Percentiles rank a stretch among this genome's conserved stretches.
Evolutionary conservation across 2,888 invertebrate genomes (phyloP).

Genomic region (Himalopsyche anomala): DNA sequence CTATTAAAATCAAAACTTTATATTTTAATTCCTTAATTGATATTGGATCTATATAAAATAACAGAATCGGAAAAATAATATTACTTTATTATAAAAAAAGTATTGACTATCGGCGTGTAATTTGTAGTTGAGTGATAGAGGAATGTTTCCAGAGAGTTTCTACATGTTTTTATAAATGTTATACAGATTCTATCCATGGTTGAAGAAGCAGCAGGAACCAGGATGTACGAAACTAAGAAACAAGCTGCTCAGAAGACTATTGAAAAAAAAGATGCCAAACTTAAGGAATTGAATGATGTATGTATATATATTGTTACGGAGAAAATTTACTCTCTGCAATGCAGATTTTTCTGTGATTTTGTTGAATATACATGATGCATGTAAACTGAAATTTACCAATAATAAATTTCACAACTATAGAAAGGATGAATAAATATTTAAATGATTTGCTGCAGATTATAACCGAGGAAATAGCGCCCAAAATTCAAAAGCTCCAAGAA

Average conservation of each 20-base stretch:
- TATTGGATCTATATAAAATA: no score
- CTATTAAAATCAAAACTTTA: no score
- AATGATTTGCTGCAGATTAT: constrained; percentile 76
- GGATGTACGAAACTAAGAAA: constrained; percentile 96
- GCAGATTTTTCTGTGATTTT: no score
- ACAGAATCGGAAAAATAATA: no score
- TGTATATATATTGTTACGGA: constrained; percentile 66
- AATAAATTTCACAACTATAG: no score
- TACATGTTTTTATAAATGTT: background rate
- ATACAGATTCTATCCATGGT: constrained; percentile 94
- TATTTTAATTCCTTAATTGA: no score
- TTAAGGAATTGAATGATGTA: constrained; percentile 90
- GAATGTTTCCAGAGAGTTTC: background rate
- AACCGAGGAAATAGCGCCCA: constrained; percentile 93
- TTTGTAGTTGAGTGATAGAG: background rate
- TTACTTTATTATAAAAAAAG: no score
- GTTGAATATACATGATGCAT: no score
- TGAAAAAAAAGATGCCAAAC: constrained; percentile 93
- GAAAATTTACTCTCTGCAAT: no score
- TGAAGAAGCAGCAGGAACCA: constrained; percentile 98
- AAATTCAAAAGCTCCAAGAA: constrained; percentile 88
- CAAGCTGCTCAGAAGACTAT: constrained; percentile 90
- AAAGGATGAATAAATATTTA: background rate
- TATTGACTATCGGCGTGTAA: no score
- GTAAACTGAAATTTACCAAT: no score